Evolutionary conservation across 2,888 invertebrate species (phyloP), one percentile per base, ranked within the genome.

Genomic region (Polydrusus pterygomalis): DNA sequence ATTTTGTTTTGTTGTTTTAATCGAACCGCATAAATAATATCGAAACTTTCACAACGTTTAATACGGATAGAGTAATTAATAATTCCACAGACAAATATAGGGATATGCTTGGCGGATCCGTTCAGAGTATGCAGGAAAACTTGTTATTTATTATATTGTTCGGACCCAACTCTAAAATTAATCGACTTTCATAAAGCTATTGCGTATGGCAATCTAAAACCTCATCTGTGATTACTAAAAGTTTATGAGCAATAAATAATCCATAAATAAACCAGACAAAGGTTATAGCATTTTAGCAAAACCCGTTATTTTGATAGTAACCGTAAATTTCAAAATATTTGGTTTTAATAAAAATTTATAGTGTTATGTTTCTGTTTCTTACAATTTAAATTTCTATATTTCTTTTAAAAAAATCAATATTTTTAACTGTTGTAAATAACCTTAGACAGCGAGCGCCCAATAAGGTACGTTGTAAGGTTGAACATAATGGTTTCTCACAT

Each of bases 121-220:
- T 69, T 69, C 56, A 40, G 40, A 58, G 43, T 58, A 58, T 58
- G 58, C 69, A 58, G 9, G 69, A 45, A 69, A 45, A 45, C 43
- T 69, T 69, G 58, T 69, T 69, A 69, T 69, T 69, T 69, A 69
- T 54, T 38, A 54, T 64, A 64, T 71, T 64, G 71, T 34, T 71
- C 18, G 60, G 64, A 64, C 43, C 64, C 71, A 64, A 43, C 63
- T 51, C 30, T 71, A 63, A 67, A 73, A 73, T 67, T 67, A 73
- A 73, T 73, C 49, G 60, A 65, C 67, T 67, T 73, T 73, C 47
- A 73, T 73, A 73, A 65, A 73, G 67, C 67, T 60, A 73, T 67
- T 73, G 67, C 60, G 25, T 64, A 58, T 54, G 40, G 56, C 54
- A 56, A 71, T 56, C 38, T 64, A 56, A 71, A 71, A 71, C 56